These are phyloP conservation scores for Sacculina carcini DNA, from an alignment of 2,888 invertebrate genomes.

Conservation along the genomic window DNA sequence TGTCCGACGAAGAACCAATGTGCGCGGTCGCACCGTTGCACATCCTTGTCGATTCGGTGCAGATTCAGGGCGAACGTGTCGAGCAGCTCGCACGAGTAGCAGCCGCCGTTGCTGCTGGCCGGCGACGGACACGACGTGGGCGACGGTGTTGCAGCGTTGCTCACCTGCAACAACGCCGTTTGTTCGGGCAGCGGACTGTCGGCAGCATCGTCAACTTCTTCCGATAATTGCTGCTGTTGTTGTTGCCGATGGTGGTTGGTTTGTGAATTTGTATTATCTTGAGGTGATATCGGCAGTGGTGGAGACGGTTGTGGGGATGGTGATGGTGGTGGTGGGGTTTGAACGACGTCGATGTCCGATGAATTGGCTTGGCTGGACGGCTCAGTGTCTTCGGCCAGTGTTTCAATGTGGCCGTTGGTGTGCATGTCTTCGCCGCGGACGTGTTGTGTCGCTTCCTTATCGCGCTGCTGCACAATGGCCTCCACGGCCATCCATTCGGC, in stretches of 20 bases:
- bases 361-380: too few relatives aligned
- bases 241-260: too few relatives aligned
- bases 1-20: constrained; percentile 70
- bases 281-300: too few relatives aligned
- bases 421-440: constrained; percentile 7
- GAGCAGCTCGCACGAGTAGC: constrained; percentile 55
- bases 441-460: constrained; percentile 19
- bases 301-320: too few relatives aligned
- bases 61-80: constrained; percentile 64
- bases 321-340: too few relatives aligned
- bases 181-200: not conserved
- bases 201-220: too few relatives aligned
- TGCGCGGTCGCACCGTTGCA: constrained; percentile 79
- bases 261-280: too few relatives aligned
- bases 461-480: constrained; percentile 57
- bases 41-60: constrained; percentile 87
- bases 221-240: too few relatives aligned
- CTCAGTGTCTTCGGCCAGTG: constrained; percentile 6
- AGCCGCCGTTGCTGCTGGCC: constrained; percentile 69
- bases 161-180: not conserved
- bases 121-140: constrained; percentile 51
- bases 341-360: too few relatives aligned
- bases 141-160: constrained; percentile 16
- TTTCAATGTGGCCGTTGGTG: constrained; percentile 3
- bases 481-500: constrained; percentile 88